These are phyloP conservation scores for Paragorgia papillata DNA, from an alignment of 92 coral and sea anemone species.

Conservation along the genomic window DNA sequence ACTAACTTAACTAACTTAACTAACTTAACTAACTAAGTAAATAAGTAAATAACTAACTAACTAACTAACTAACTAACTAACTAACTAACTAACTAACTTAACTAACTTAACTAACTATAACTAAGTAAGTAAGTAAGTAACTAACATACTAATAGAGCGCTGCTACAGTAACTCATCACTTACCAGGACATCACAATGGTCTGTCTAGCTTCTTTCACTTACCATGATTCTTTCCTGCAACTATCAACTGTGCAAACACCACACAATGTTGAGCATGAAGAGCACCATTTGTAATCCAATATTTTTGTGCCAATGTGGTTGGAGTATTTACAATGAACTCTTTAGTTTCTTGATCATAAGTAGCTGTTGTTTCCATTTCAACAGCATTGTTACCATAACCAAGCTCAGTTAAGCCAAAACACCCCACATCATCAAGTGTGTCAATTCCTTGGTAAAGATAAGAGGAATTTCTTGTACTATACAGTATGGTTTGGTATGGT, in stretches of 20 bases:
- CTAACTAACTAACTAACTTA: too few relatives aligned
- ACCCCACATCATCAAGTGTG: constrained; percentile 70
- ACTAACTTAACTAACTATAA: too few relatives aligned
- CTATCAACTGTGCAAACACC: constrained; percentile 69
- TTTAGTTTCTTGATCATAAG: constrained; percentile 70
- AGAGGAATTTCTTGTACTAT: background rate
- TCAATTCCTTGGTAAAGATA: constrained; percentile 62
- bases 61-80: too few relatives aligned
- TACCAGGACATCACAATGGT: too few relatives aligned
- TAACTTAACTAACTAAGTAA: too few relatives aligned
- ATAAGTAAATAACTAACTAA: too few relatives aligned
- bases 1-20: too few relatives aligned
- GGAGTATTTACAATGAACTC: constrained; percentile 79
- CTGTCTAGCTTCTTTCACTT: background rate
- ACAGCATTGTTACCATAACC: constrained; percentile 89
- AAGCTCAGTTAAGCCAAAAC: constrained; percentile 80
- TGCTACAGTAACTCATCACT: too few relatives aligned
- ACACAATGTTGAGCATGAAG: constrained; percentile 75
- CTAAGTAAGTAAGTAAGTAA: too few relatives aligned
- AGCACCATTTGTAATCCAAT: constrained; percentile 78
- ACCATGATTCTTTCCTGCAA: constrained; percentile 75
- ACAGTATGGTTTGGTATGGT: too few relatives aligned
- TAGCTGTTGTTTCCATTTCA: constrained; percentile 80
- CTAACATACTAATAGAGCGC: too few relatives aligned
- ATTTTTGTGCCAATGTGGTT: constrained; percentile 74